phyloP scores from a whole-genome alignment of 2,113 vertebrate species.

The Piprites chloris region DNA sequence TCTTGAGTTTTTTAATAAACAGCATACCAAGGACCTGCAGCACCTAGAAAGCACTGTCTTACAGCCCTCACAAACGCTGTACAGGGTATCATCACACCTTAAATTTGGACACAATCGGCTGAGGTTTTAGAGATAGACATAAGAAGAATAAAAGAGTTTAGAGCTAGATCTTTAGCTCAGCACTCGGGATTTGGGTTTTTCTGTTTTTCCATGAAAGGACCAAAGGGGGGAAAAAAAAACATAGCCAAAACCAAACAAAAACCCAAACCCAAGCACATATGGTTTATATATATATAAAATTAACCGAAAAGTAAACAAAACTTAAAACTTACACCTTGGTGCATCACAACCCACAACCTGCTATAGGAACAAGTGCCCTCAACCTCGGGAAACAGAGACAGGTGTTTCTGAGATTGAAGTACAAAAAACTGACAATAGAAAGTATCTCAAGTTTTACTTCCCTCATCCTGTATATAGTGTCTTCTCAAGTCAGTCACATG shows the following conservation, averaged over 20 bases:
- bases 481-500: not conserved
- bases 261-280: not conserved
- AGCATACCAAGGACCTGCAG: not conserved
- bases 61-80: not conserved
- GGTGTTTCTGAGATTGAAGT: not conserved
- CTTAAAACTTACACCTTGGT: not conserved
- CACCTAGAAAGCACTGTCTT: not conserved
- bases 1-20: not conserved
- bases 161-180: not conserved
- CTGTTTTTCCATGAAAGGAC: not conserved
- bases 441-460: not conserved
- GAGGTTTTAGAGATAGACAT: not conserved
- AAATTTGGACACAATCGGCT: not conserved
- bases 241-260: not conserved
- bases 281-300: not conserved
- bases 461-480: not conserved
- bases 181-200: not conserved
- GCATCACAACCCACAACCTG: not conserved
- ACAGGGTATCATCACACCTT: not conserved
- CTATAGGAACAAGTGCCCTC: not conserved
- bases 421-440: not conserved
- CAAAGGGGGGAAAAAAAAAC: too few relatives aligned
- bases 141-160: not conserved
- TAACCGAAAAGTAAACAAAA: not conserved
- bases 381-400: not conserved